Conservation (phyloP, 30 jellyfish, hydroid and myxozoan genomes). For the Nemopilema nomurai region DNA sequence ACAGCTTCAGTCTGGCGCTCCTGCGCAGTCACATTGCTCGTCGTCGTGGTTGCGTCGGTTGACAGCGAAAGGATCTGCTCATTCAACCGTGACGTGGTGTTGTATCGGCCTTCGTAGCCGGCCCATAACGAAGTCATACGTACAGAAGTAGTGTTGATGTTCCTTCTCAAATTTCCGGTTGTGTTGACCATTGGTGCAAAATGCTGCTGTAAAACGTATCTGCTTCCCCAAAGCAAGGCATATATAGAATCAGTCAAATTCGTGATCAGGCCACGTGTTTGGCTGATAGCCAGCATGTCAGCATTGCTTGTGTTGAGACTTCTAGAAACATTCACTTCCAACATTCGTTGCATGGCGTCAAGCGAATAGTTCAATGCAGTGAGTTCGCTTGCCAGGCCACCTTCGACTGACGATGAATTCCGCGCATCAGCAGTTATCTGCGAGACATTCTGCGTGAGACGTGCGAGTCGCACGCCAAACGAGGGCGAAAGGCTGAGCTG, state of each 20-base stretch:
- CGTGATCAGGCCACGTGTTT: slow-evolving; percentile 21
- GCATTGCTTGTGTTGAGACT: slow-evolving; percentile 33
- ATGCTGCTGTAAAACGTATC: slow-evolving; percentile 39
- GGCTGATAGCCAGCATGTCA: slow-evolving; percentile 14
- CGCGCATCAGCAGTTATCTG: slow-evolving; percentile 27
- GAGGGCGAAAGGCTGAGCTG: slow-evolving; percentile 31
- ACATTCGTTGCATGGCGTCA: slow-evolving; percentile 50
- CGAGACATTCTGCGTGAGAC: slow-evolving; percentile 31
- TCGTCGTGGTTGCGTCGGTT: slow-evolving; percentile 10
- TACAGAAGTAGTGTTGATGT: neutral
- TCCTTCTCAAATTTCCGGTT: neutral
- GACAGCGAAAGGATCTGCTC: slow-evolving; percentile 7
- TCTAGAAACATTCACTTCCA: slow-evolving; percentile 29
- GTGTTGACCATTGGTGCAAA: slow-evolving; percentile 7
- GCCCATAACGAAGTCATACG: slow-evolving; percentile 25
- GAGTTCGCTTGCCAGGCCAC: slow-evolving; percentile 55
- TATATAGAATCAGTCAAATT: slow-evolving; percentile 10
- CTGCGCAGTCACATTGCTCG: neutral
- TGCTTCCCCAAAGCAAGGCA: slow-evolving; percentile 59
- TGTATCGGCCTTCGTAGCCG: neutral
- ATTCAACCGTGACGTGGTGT: neutral
- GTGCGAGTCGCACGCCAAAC: slow-evolving; percentile 41
- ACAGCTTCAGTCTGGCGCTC: neutral
- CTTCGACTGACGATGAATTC: slow-evolving; percentile 40
- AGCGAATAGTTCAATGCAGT: slow-evolving; percentile 50